Base-by-base conservation (phyloP, 2,113 vertebrate species). In the Canis aureus region DNA sequence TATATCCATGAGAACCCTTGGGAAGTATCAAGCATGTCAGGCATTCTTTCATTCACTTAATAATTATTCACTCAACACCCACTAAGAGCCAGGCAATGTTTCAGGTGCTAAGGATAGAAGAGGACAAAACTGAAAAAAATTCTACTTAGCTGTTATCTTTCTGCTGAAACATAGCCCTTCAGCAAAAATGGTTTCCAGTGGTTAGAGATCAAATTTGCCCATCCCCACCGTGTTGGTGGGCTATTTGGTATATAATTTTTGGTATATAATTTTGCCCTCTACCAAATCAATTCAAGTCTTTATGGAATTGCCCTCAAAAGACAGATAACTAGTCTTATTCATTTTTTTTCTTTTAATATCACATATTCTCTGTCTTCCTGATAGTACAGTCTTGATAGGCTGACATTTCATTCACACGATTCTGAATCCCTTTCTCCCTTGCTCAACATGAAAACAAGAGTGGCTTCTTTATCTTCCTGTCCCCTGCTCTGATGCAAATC, bases 351-450 rank as follows among this genome's bases (percentile, higher is more conserved):
- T 71, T 20, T 59, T 76, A 59, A 60, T 94, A 83, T 88, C n/a
- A 59, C 83, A 83, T 84, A 76, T 55, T 43, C 8, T 53, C 5
- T 53, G 10, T 73, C 51, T 12, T 90, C 32, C 22, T 38, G 23
- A 67, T 8, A 84, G 7, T 25, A 83, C 1, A 81, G 38, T 19
- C 84, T 38, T 53, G 27, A 49, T 66, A 66, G 19, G 3, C 22
- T 94, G 16, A 80, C 15, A 74, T 83, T 92, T 53, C 74, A 69
- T 87, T 96, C 20, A 66, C 4, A 59, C 35, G 57, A 87, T 93
- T 76, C 71, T 66, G n/a, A 90, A 92, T 89, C 59, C 8, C 25
- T 90, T 88, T 84, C 23, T 94, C 43, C 22, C 19, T 7, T 35
- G 25, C 16, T 69, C 60, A 82, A 82, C 4, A 25, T 51, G 22